Conservation (phyloP, 2,888 invertebrate species). For the Caenorhabditis sp. region DNA sequence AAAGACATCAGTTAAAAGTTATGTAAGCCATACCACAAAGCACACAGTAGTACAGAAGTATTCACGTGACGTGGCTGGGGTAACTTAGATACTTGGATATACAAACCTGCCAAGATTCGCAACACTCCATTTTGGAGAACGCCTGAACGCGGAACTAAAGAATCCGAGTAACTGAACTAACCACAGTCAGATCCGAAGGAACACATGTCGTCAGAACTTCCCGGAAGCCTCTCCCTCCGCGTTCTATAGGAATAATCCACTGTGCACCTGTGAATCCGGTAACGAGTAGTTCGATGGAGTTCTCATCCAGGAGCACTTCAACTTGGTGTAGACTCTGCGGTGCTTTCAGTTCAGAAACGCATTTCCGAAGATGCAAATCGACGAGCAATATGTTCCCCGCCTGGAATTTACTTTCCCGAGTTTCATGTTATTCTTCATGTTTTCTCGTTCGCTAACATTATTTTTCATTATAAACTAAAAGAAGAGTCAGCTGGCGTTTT, state of each 20-base stretch:
- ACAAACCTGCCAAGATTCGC: slow-evolving; percentile 56
- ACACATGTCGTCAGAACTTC: slow-evolving; percentile 76
- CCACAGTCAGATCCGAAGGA: slow-evolving; percentile 70
- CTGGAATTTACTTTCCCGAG: slow-evolving; percentile 47
- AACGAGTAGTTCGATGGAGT: slow-evolving; percentile 71
- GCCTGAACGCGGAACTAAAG: slow-evolving; percentile 38
- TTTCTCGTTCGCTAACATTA: slow-evolving; percentile 29
- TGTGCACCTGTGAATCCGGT: slow-evolving; percentile 76
- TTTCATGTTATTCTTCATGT: slow-evolving; percentile 18
- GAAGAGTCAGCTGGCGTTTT: slow-evolving; percentile 29
- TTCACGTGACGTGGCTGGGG: slow-evolving; percentile 8
- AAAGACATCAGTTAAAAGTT: neutral
- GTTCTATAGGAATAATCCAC: slow-evolving; percentile 78
- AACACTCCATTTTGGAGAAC: slow-evolving; percentile 47
- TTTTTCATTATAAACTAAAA: slow-evolving; percentile 31
- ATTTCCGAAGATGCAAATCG: slow-evolving; percentile 67
- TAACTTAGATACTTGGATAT: neutral
- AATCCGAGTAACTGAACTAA: slow-evolving; percentile 17
- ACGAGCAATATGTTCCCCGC: slow-evolving; percentile 73
- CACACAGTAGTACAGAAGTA: slow-evolving; percentile 23
- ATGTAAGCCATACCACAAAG: slow-evolving; percentile 43
- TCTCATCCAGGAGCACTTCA: slow-evolving; percentile 68
- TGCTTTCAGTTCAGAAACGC: slow-evolving; percentile 70
- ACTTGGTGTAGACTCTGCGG: slow-evolving; percentile 73
- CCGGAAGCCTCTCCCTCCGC: slow-evolving; percentile 68